phyloP scores from a whole-genome alignment of 2,888 invertebrate species.

The Microctonus hyperodae region DNA sequence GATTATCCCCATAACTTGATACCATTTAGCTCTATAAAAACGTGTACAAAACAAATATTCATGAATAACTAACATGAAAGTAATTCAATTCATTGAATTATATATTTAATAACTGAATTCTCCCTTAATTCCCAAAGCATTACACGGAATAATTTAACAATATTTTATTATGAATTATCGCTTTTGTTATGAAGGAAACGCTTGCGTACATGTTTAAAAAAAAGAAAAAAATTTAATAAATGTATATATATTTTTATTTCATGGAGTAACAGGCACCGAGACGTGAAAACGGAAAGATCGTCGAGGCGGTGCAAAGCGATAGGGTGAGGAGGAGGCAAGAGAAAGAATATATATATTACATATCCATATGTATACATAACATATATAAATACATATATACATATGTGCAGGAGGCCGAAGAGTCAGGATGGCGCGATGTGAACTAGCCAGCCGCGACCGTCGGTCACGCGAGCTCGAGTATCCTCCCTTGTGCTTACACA shows the following conservation, averaged over 20 bases:
- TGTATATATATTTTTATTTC: neutral
- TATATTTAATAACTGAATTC: slow-evolving; percentile 23
- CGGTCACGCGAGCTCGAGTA: slow-evolving; percentile 57
- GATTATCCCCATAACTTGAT: too few species aligned
- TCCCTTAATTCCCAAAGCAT: slow-evolving; percentile 20
- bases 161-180: slow-evolving; percentile 31
- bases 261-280: slow-evolving; percentile 32
- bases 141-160: slow-evolving; percentile 25
- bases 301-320: slow-evolving; percentile 17
- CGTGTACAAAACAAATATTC: neutral
- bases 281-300: slow-evolving; percentile 34
- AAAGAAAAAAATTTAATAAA: neutral
- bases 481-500: slow-evolving; percentile 36
- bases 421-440: slow-evolving; percentile 45
- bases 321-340: slow-evolving; percentile 26
- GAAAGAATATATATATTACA: slow-evolving; percentile 32
- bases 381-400: neutral
- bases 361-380: too few species aligned
- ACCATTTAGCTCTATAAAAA: too few species aligned
- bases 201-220: slow-evolving; percentile 15
- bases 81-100: slow-evolving; percentile 28
- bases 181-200: slow-evolving; percentile 25
- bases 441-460: slow-evolving; percentile 51
- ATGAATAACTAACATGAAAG: slow-evolving; percentile 19
- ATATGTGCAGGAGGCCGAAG: slow-evolving; percentile 30